Evolutionary conservation across 37 sponge, comb jelly and placozoan species (phyloP).

Genomic region (Chondrosia reniformis): DNA sequence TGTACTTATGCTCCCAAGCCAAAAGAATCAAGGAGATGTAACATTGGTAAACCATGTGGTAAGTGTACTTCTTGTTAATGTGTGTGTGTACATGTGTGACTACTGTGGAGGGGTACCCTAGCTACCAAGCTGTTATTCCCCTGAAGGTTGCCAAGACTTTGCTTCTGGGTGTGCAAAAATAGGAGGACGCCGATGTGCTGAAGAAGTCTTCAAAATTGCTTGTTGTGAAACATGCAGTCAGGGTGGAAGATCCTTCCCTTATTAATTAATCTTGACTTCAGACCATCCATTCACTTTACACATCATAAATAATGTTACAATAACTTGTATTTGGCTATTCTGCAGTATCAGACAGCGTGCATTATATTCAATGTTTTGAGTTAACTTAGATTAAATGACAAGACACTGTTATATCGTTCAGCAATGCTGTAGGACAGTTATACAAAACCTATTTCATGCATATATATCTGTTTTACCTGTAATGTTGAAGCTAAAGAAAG

Average conservation of each 20-base stretch:
- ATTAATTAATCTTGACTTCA: neutral
- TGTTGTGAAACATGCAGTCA: slow-evolving; percentile 1
- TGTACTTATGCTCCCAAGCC: neutral
- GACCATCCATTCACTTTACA: too few species aligned
- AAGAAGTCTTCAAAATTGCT: neutral
- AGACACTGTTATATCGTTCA: neutral
- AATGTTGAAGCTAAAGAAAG: too few species aligned
- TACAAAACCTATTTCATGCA: too few species aligned
- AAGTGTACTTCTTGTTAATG: neutral
- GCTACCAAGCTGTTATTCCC: neutral
- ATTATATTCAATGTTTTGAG: neutral
- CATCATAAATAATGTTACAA: too few species aligned
- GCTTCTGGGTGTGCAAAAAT: neutral
- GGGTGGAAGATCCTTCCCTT: neutral
- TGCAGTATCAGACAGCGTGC: neutral
- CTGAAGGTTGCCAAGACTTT: neutral
- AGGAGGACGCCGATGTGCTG: neutral
- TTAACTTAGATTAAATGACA: neutral
- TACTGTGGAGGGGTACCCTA: too few species aligned
- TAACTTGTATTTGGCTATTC: neutral
- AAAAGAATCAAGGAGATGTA: neutral
- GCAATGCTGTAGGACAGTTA: neutral
- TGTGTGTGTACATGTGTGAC: too few species aligned
- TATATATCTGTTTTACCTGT: too few species aligned
- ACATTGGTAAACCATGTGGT: neutral